A percentile compares a stretch with the other conserved stretches of the same genome.
Conservation (phyloP, 2,113 vertebrate genomes). For the Rhinoptilus africanus region DNA sequence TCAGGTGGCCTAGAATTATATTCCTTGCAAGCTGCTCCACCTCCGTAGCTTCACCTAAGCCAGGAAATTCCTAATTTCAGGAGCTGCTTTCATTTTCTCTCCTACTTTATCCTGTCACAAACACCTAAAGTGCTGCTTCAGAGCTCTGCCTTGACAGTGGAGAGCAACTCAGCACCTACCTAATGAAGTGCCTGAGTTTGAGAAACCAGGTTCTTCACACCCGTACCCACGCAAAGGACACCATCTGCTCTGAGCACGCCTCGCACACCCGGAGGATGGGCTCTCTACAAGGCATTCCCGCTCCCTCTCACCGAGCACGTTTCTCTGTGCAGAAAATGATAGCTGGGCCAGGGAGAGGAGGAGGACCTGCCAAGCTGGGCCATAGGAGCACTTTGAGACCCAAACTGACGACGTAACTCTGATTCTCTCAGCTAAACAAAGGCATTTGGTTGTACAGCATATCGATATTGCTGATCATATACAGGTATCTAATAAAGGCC, state of each 20-base stretch:
- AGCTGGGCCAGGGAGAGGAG: background rate
- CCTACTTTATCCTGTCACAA: background rate
- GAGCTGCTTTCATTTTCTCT: background rate
- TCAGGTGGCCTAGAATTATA: background rate
- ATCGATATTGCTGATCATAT: background rate
- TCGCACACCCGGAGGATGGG: background rate
- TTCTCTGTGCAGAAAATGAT: accelerated
- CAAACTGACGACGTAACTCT: accelerated
- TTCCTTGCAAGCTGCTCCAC: background rate
- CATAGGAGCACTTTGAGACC: background rate
- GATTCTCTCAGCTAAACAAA: background rate
- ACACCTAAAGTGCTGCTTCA: background rate
- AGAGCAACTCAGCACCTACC: background rate
- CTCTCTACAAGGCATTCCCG: background rate
- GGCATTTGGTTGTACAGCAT: accelerated
- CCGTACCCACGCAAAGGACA: accelerated
- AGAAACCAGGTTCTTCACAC: background rate
- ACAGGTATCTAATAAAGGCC: background rate
- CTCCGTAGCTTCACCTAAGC: background rate
- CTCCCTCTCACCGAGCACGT: accelerated
- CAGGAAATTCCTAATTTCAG: background rate
- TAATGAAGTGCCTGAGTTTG: background rate
- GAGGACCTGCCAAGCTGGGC: background rate
- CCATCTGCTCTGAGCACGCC: background rate
- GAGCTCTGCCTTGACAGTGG: background rate